Evolutionary conservation across 1,140 invertebrate species (phyloP), one percentile per base, ranked within the genome.

Genomic region (Drosophila watanabei): DNA sequence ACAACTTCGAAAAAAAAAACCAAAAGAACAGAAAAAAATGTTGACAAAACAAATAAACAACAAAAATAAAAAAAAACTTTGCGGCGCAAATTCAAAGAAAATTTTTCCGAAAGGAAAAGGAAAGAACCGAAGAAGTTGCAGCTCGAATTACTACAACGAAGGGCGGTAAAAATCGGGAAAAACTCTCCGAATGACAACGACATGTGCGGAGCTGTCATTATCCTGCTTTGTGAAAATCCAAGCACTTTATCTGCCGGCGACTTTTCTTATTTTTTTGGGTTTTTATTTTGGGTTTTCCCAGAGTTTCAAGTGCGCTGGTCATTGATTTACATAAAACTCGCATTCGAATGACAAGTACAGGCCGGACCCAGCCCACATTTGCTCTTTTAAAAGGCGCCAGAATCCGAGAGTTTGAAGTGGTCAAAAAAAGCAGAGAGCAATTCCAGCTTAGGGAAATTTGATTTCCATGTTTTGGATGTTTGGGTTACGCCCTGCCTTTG

Each of bases 31-130:
- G 30, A 24, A 46, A 5, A 60, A 76, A 89, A 79, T 89, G 86
- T 89, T 89, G 86, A 89, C 86, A 90, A 89, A 89, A 89, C 86
- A 89, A 89, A 90, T 78, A 89, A 89, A 89, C 80, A 90, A 73
- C n/a, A 28, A 81, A 75, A 83, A 88, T 63, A 88, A 88, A 90
- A 66, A 85, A 73, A 76, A 87, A 82, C 61, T 79, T 73, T 60
- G 82, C 81, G 62, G 63, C 33, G 63, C 57, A 61, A 72, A 79
- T 79, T 72, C 77, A 79, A 62, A 80, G 85, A 79, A 83, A 87
- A 79, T 58, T 52, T 52, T 45, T 75, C 60, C 59, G 60, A 72
- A 79, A 79, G 63, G 14, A 46, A 46, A 51, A 63, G 3, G 24
- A 24, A 24, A 24, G 24, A 54, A 66, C 41, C 39, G 39, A 64